Evolutionary conservation across 2,113 vertebrate genomes (phyloP), one percentile per base, ranked within the genome.

Genomic region (Mormoops blainvillei): DNA sequence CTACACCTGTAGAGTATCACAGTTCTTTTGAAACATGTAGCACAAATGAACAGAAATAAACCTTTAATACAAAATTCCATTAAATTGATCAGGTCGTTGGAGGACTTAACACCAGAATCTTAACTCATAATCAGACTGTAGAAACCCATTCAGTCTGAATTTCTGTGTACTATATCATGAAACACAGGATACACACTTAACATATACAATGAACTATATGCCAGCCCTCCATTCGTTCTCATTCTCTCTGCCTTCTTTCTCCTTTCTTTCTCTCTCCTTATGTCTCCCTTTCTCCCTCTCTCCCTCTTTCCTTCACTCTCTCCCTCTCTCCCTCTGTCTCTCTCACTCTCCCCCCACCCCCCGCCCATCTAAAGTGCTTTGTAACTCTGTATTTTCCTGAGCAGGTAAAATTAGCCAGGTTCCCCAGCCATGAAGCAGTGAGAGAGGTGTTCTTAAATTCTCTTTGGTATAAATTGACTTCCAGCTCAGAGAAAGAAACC

Each of bases 51-150:
- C 11, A 52, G 52, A 96, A 91, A 90, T 33, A 54, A 91, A 20
- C 7, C 45, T 86, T 54, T 38, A 67, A 88, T 63, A 24, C 88
- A 88, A 93, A 93, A 88, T 85, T 80, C 33, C 56, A 70, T 18
- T 45, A 89, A 87, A 61, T 84, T 80, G 9, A 48, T n/a, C 26
- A 84, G 36, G 20, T 20, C 26, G 0, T 38, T 76, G 50, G 22
- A 81, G 13, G 15, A 68, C 73, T 68, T 41, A 19, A 2, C 26
- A 65, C 24, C 20, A 56, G 61, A 68, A 41, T 83, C 26, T 43
- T 82, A n/a, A 71, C 54, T 92, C 58, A 43, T 70, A 7, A 50
- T 89, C 78, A 81, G 84, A 65, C 31, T 63, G 1, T 14, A 70
- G 33, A 81, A 48, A 22, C 4, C 15, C 50, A 45, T 19, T 85